A percentile compares a stretch with the other conserved stretches of the same genome.
phyloP scores from a whole-genome alignment of 2,888 invertebrate species.

The Megaustenia siamemsis region DNA sequence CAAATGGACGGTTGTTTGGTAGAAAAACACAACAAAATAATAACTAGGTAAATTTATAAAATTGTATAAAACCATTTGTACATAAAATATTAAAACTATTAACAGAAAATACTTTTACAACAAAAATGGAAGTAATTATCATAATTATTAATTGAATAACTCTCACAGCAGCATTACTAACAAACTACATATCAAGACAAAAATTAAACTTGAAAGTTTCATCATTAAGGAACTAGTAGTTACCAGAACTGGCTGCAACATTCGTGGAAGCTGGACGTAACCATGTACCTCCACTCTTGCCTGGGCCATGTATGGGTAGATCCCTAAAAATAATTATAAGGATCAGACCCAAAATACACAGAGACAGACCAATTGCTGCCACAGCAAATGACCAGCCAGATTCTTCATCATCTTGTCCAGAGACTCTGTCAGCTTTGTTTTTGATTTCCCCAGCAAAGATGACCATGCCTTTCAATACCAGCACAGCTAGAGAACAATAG shows the following conservation, averaged over 20 bases:
- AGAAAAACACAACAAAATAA: no score
- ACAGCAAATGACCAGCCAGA: constrained; percentile 50
- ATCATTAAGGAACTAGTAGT: neutral
- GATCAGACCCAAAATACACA: constrained; percentile 40
- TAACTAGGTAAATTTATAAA: no score
- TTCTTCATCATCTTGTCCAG: constrained; percentile 54
- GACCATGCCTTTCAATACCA: constrained; percentile 51
- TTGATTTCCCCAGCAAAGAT: constrained; percentile 56
- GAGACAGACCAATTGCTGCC: constrained; percentile 39
- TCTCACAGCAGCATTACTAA: neutral
- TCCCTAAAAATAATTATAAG: constrained; percentile 50
- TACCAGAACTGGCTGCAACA: neutral
- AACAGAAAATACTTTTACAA: neutral
- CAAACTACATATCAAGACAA: neutral
- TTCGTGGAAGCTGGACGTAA: constrained; percentile 34
- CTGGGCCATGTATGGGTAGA: constrained; percentile 19
- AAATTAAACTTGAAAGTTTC: neutral
- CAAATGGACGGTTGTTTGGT: no score
- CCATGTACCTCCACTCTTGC: constrained; percentile 30
- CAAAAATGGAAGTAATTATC: neutral
- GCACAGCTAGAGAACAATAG: constrained; percentile 42
- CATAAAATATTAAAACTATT: no score
- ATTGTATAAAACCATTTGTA: no score
- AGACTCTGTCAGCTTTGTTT: constrained; percentile 49
- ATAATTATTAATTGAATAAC: neutral